Percentiles rank a stretch among this genome's conserved stretches.
phyloP scores from a whole-genome alignment of 2,113 vertebrate genomes.

The Oxygymnocypris stewartii region DNA sequence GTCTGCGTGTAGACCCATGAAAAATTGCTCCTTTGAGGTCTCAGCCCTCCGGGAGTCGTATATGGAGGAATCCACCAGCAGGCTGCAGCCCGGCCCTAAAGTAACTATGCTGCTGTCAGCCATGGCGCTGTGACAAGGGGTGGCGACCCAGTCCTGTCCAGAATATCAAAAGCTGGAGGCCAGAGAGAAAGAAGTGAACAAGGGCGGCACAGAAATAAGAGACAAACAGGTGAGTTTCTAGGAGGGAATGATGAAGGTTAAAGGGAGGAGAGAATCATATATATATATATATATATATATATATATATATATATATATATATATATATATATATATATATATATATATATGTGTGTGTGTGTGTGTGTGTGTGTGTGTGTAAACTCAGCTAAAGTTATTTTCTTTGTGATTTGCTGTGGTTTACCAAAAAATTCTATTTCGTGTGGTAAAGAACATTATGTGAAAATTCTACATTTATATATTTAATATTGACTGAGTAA shows the following conservation, averaged over 20 bases:
- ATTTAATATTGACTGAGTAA: no score
- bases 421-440: no score
- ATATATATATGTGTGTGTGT: no score
- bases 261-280: background rate
- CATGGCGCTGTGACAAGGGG: constrained; percentile 72
- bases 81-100: constrained; percentile 77
- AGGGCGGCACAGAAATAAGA: background rate
- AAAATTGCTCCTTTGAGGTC: constrained; percentile 82
- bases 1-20: constrained; percentile 70
- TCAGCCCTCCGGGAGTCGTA: constrained; percentile 88
- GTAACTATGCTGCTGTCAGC: constrained; percentile 82
- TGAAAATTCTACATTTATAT: no score
- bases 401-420: no score
- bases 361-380: no score
- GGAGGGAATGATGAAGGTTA: background rate
- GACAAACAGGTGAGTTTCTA: background rate
- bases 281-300: background rate
- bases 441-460: no score
- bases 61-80: constrained; percentile 87
- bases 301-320: background rate
- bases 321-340: no score
- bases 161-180: constrained; percentile 54
- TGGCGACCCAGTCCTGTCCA: constrained; percentile 63
- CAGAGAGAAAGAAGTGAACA: constrained; percentile 28
- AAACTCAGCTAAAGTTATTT: no score